Conservation (phyloP, 1,140 invertebrate species). For the Bombus huntii region DNA sequence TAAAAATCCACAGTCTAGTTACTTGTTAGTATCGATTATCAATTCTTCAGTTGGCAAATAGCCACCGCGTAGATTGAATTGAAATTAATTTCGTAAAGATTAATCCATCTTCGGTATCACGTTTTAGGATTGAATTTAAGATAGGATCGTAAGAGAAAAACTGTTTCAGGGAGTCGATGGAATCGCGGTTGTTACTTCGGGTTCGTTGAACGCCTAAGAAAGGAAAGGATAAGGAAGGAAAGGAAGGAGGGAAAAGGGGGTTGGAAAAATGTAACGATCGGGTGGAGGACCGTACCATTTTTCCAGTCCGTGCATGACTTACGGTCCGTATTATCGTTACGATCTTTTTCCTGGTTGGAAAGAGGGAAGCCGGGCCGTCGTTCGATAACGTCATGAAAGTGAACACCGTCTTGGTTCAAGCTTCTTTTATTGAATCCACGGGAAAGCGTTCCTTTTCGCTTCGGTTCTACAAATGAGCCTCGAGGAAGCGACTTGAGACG, state of each 20-base stretch:
- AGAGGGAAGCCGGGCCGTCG: conserved; percentile 4
- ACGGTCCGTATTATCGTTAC: conserved; percentile 58
- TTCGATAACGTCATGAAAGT: conserved; percentile 68
- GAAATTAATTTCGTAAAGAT: conserved; percentile 2
- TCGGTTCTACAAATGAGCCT: conserved; percentile 57
- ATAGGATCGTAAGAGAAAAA: neutral
- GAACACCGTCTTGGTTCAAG: conserved; percentile 46
- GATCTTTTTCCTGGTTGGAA: conserved; percentile 45
- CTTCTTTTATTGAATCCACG: conserved; percentile 68
- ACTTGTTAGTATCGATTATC: too few species aligned
- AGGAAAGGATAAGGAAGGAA: neutral
- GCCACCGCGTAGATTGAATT: neutral
- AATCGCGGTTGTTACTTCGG: conserved; percentile 38
- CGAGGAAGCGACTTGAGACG: conserved; percentile 41
- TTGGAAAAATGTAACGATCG: conserved; percentile 29
- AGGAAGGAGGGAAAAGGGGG: neutral
- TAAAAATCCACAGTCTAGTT: too few species aligned
- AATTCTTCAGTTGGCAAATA: neutral
- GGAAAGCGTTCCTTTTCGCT: conserved; percentile 56
- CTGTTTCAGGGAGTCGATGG: neutral
- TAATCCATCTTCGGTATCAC: conserved; percentile 2
- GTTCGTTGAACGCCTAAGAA: conserved; percentile 38
- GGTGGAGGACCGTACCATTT: conserved; percentile 29
- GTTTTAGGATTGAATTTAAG: neutral
- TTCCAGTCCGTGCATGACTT: conserved; percentile 56